These are phyloP conservation scores for Tribolium castaneum DNA, from an alignment of 1,140 invertebrate genomes.

Conservation along the genomic window DNA sequence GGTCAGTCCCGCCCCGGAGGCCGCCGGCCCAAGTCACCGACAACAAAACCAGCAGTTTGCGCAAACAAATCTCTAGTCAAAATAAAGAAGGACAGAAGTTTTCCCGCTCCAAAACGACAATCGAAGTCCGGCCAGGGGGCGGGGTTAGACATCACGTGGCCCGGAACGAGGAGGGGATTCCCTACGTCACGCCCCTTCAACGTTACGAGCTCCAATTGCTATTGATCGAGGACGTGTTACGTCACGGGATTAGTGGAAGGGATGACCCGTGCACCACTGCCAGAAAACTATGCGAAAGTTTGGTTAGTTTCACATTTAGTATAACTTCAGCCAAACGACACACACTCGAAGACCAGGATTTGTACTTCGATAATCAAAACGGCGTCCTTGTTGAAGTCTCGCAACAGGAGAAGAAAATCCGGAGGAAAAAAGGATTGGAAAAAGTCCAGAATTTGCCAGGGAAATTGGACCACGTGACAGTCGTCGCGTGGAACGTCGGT, in stretches of 20 bases:
- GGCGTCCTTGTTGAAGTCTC: constrained; percentile 69
- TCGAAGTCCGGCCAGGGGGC: constrained; percentile 65
- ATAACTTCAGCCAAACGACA: constrained; percentile 82
- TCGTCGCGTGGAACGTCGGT: constrained; percentile 84
- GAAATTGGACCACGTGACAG: constrained; percentile 92
- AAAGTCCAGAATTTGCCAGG: constrained; percentile 82
- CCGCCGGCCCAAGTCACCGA: constrained; percentile 31
- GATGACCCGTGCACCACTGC: constrained; percentile 69
- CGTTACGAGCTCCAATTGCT: constrained; percentile 83
- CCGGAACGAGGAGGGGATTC: constrained; percentile 69
- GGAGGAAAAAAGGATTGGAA: constrained; percentile 77
- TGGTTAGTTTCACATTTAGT: constrained; percentile 83
- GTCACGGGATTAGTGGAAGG: constrained; percentile 76
- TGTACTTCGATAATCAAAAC: constrained; percentile 74
- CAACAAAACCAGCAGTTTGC: constrained; percentile 45
- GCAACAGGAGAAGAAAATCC: constrained; percentile 72
- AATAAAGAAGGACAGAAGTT: constrained; percentile 51
- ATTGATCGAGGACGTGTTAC: constrained; percentile 84
- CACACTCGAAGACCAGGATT: constrained; percentile 83
- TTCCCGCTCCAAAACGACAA: constrained; percentile 67
- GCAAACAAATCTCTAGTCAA: constrained; percentile 48
- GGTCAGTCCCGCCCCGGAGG: constrained; percentile 11
- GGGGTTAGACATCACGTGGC: constrained; percentile 58
- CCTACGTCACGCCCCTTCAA: constrained; percentile 82
- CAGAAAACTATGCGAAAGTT: constrained; percentile 76